A percentile compares a stretch with the other conserved stretches of the same genome.
phyloP scores from a whole-genome alignment of 2,888 invertebrate species.

The Alviniconcha strummeri region DNA sequence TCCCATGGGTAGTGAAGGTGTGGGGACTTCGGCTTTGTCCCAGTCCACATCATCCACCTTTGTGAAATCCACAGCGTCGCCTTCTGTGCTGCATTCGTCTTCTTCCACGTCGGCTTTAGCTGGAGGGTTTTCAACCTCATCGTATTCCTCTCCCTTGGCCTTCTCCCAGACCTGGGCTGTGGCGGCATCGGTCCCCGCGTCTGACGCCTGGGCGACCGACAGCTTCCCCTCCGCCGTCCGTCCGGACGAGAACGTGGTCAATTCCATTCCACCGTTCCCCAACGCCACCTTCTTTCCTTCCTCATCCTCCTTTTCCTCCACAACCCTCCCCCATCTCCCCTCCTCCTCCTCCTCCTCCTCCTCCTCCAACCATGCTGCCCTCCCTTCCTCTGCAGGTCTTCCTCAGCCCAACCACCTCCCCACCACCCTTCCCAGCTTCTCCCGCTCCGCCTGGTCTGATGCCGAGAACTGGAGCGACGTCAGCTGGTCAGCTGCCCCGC shows the following conservation, averaged over 20 bases:
- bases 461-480: too few species aligned
- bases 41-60: background rate
- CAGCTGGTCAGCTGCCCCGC: background rate
- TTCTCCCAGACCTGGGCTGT: background rate
- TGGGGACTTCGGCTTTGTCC: background rate
- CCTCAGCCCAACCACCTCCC: background rate
- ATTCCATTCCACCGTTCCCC: background rate
- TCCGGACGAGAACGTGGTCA: conserved; percentile 14
- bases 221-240: conserved; percentile 23
- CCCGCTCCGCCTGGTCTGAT: background rate
- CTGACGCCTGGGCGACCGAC: background rate
- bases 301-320: background rate
- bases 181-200: background rate
- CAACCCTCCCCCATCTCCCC: background rate
- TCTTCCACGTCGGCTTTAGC: background rate
- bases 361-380: background rate
- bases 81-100: background rate
- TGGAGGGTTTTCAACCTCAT: background rate
- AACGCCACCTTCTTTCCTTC: background rate
- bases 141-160: background rate
- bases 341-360: background rate
- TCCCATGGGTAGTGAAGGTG: background rate
- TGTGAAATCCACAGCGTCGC: background rate
- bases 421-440: background rate
- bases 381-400: background rate